Conservation (phyloP, 2,888 invertebrate species). For the Archips crataeganus region DNA sequence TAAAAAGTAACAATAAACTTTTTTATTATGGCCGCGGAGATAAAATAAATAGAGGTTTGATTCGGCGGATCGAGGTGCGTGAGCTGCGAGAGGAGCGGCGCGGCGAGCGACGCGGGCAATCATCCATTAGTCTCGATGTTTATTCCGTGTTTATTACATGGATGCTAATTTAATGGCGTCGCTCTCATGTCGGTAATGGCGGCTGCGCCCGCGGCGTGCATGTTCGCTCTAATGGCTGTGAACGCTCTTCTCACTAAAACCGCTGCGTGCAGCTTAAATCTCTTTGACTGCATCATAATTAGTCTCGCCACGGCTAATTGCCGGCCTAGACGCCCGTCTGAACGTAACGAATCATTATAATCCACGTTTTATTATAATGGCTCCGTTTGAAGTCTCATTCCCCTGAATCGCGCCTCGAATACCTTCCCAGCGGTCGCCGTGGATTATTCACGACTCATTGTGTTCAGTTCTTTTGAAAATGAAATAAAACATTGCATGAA, state of each 20-base stretch:
- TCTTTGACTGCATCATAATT: conserved; percentile 64
- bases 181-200: conserved; percentile 63
- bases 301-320: conserved; percentile 61
- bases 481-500: conserved; percentile 72
- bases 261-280: conserved; percentile 56
- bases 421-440: conserved; percentile 71
- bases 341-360: conserved; percentile 68
- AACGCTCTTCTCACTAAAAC: conserved; percentile 52
- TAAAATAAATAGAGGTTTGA: conserved; percentile 73
- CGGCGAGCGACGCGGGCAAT: conserved; percentile 55
- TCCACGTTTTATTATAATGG: conserved; percentile 65
- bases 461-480: conserved; percentile 68
- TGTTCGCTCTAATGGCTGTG: conserved; percentile 43
- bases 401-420: conserved; percentile 63
- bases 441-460: conserved; percentile 78
- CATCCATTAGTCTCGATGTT: conserved; percentile 81
- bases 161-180: conserved; percentile 70
- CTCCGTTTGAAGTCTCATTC: conserved; percentile 62
- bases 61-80: conserved; percentile 50
- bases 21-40: conserved; percentile 68
- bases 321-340: conserved; percentile 51
- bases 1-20: conserved; percentile 77
- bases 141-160: conserved; percentile 76
- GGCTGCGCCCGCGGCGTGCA: conserved; percentile 51
- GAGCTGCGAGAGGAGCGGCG: conserved; percentile 41